These are phyloP conservation scores for Microtus ochrogaster DNA, from an alignment of 2,113 vertebrate genomes.

Conservation along the genomic window DNA sequence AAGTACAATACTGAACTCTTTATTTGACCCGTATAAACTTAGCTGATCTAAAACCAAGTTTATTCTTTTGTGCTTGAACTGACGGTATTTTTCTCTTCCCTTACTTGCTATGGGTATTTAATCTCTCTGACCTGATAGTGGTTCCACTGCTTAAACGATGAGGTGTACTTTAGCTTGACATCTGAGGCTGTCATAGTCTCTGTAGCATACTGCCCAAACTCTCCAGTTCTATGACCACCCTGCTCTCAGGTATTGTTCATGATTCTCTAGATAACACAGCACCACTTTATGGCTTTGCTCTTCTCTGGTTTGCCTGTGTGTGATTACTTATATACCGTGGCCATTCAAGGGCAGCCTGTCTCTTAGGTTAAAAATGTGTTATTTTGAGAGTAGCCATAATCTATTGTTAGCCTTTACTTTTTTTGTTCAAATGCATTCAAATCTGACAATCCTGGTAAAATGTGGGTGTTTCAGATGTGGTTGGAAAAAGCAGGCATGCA, in stretches of 20 bases:
- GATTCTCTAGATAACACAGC: background rate
- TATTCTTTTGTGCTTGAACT: conserved; percentile 17
- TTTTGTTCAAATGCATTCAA: background rate
- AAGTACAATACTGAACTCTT: background rate
- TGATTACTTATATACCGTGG: background rate
- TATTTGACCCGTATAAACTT: conserved; percentile 25
- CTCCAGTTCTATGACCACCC: background rate
- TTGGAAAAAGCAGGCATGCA: background rate
- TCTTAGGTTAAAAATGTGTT: conserved; percentile 40
- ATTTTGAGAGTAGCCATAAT: conserved; percentile 32
- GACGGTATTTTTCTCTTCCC: background rate
- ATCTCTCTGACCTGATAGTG: background rate
- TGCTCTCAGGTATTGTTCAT: background rate
- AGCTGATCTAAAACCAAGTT: conserved; percentile 25
- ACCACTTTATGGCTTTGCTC: background rate
- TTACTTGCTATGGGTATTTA: background rate
- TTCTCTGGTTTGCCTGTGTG: background rate
- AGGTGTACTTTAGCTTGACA: background rate
- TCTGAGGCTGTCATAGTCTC: background rate
- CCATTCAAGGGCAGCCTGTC: conserved; percentile 20
- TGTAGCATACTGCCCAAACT: background rate
- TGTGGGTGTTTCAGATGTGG: background rate
- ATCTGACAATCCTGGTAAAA: conserved; percentile 3
- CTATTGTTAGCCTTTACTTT: conserved; percentile 36
- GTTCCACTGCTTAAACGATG: conserved; percentile 11